phyloP scores from a whole-genome alignment of 2,113 vertebrate genomes.

The Boulengeromyrus knoepffleri region DNA sequence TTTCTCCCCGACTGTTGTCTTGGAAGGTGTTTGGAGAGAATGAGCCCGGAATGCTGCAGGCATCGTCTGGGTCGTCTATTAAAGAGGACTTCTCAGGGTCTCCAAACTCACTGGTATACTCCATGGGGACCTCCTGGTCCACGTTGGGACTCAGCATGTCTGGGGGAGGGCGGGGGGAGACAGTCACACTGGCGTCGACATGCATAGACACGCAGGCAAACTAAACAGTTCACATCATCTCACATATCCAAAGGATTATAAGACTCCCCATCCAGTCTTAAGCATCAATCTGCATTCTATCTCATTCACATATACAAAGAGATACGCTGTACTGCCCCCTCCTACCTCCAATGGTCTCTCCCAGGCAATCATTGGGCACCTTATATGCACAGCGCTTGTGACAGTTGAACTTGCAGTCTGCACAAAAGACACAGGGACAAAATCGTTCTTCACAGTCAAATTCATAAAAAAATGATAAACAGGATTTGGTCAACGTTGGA shows the following conservation, averaged over 20 bases:
- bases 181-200: not conserved
- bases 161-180: constrained; percentile 16
- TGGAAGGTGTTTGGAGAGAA: constrained; percentile 63
- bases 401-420: constrained; percentile 89
- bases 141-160: constrained; percentile 60
- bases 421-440: not conserved
- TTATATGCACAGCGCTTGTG: constrained; percentile 81
- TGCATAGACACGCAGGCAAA: not conserved
- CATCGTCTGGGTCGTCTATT: constrained; percentile 72
- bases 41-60: constrained; percentile 71
- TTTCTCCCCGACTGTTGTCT: constrained; percentile 66
- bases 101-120: constrained; percentile 68
- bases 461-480: not conserved
- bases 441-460: not conserved
- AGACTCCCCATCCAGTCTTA: not conserved
- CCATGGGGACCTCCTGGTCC: constrained; percentile 73
- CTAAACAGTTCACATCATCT: not conserved
- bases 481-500: not conserved
- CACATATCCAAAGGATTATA: not conserved
- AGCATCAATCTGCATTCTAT: not conserved
- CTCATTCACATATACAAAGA: not conserved
- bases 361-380: constrained; percentile 79
- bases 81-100: constrained; percentile 68
- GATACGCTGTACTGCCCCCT: not conserved
- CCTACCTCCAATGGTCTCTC: constrained; percentile 74